Conservation (phyloP, 2,888 invertebrate species). For the Kuschelorhynchus macadamiae region DNA sequence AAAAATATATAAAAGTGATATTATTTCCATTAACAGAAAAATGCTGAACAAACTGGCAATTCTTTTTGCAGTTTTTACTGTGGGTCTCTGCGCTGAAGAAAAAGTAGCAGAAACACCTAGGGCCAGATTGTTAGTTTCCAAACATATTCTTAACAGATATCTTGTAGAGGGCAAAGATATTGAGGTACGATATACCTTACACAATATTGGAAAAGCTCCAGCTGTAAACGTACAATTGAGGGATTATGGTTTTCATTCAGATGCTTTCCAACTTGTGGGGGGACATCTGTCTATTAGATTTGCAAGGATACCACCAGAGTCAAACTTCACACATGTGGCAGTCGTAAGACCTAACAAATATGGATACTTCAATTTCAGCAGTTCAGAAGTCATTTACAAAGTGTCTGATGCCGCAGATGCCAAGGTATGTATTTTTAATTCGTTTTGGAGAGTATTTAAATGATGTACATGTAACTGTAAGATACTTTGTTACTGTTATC, state of each 20-base stretch:
- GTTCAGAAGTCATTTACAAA: slow-evolving; percentile 93
- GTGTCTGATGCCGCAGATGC: slow-evolving; percentile 74
- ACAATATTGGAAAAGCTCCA: slow-evolving; percentile 92
- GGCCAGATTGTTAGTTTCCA: slow-evolving; percentile 90
- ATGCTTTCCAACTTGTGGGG: slow-evolving; percentile 90
- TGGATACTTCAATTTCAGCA: slow-evolving; percentile 97
- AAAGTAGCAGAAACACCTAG: slow-evolving; percentile 80
- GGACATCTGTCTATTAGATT: slow-evolving; percentile 87
- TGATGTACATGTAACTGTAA: too few relatives aligned
- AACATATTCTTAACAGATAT: slow-evolving; percentile 95
- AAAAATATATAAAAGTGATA: too few relatives aligned
- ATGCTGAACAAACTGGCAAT: slow-evolving; percentile 55
- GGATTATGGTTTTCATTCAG: slow-evolving; percentile 93
- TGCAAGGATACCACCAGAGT: slow-evolving; percentile 92
- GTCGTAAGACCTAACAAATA: slow-evolving; percentile 90
- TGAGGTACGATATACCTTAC: slow-evolving; percentile 93
- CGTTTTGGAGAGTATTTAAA: too few relatives aligned
- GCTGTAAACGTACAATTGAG: slow-evolving; percentile 90
- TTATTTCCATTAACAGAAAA: slow-evolving; percentile 37
- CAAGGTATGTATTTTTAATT: slow-evolving; percentile 43
- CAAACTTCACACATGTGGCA: slow-evolving; percentile 94
- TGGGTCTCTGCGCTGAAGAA: slow-evolving; percentile 62
- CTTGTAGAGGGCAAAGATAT: slow-evolving; percentile 97
- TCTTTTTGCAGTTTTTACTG: slow-evolving; percentile 53
- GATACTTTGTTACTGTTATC: too few relatives aligned